Percentiles rank a stretch among this genome's conserved stretches.
These are phyloP conservation scores for Mesorhabditis spiculigera DNA, from an alignment of 2,888 invertebrate genomes.

Conservation along the genomic window DNA sequence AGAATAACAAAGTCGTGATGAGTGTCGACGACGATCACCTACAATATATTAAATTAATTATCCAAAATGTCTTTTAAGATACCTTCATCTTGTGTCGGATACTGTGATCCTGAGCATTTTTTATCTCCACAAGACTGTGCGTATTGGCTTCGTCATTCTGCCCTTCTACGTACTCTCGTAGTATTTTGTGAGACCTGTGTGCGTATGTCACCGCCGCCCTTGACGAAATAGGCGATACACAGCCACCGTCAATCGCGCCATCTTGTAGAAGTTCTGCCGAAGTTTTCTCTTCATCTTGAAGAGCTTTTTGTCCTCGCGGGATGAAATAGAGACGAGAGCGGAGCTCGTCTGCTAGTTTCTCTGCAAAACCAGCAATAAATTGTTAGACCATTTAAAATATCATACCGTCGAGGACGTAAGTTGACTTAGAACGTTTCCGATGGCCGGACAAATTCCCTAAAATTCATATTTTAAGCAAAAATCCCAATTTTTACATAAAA, in stretches of 20 bases:
- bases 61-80: conserved; percentile 14
- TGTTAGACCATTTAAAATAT: conserved; percentile 16
- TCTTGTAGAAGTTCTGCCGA: conserved; percentile 14
- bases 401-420: conserved; percentile 14
- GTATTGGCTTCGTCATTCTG: conserved; percentile 15
- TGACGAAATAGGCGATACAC: conserved; percentile 15
- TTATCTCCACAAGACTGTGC: conserved; percentile 17
- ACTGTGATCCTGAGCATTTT: conserved; percentile 12
- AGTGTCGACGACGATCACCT: conserved; percentile 19
- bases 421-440: conserved; percentile 9
- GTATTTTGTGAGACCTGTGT: conserved; percentile 14
- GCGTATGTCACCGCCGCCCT: conserved; percentile 16
- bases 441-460: conserved; percentile 10
- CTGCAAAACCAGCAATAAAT: conserved; percentile 17
- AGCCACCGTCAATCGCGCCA: conserved; percentile 14
- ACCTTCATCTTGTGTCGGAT: conserved; percentile 18
- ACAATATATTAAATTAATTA: conserved; percentile 19
- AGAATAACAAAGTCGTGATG: conserved; percentile 19
- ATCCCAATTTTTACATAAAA: conserved; percentile 13
- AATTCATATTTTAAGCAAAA: conserved; percentile 16
- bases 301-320: conserved; percentile 17
- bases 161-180: conserved; percentile 15
- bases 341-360: conserved; percentile 16
- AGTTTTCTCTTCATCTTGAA: conserved; percentile 15
- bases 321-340: conserved; percentile 15